Conservation (phyloP, 2,797 vertebrate genomes). For the Phalloptychus januarius region DNA sequence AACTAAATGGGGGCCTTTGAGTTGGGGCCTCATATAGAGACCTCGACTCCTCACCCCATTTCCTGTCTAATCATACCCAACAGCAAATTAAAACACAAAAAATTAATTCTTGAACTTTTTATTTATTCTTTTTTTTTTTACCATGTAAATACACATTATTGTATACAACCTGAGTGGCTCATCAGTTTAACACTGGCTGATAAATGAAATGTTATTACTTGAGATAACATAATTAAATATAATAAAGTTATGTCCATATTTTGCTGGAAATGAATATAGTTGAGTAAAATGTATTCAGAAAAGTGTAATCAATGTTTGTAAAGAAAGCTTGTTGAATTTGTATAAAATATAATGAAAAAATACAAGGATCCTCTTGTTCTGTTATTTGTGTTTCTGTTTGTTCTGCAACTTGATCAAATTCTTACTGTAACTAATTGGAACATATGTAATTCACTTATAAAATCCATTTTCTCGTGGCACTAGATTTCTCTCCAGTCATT, state of each 20-base stretch:
- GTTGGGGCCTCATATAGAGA: not conserved
- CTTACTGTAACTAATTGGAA: not conserved
- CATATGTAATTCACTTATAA: not conserved
- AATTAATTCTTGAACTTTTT: not conserved
- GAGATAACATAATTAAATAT: slow-evolving; percentile 50
- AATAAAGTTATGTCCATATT: slow-evolving; percentile 47
- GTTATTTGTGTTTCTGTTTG: not conserved
- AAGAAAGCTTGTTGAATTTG: not conserved
- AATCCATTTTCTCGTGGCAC: not conserved
- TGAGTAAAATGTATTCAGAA: not conserved
- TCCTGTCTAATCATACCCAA: not conserved
- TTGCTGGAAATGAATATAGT: not conserved
- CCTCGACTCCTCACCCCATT: not conserved
- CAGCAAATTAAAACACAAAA: not conserved
- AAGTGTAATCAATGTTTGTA: not conserved
- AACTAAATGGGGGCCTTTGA: not conserved
- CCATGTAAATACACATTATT: not conserved
- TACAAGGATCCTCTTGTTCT: not conserved
- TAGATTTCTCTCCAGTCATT: not conserved
- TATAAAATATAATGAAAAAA: not conserved
- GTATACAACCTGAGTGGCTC: not conserved
- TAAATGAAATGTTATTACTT: slow-evolving; percentile 13
- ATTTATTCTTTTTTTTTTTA: not conserved
- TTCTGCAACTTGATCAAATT: not conserved
- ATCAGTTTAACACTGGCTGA: not conserved